Evolutionary conservation across 2,797 vertebrate species (phyloP).

Genomic region (Tauraco hartlaubi): DNA sequence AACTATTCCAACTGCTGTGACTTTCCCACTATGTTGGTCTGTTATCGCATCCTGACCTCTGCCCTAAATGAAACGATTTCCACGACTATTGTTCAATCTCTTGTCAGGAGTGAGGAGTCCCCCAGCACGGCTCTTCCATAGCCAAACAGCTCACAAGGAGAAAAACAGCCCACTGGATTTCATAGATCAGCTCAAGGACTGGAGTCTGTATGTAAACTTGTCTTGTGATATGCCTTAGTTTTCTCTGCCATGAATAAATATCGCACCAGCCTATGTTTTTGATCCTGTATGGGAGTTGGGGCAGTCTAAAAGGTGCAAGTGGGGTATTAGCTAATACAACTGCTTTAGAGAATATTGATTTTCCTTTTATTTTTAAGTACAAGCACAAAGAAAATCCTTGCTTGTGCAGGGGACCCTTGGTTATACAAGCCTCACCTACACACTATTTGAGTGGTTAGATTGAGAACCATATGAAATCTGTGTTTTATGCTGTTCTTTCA

Average conservation of each 20-base stretch:
- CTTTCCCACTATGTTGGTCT: background rate
- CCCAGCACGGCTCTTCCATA: background rate
- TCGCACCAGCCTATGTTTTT: background rate
- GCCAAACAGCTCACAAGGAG: background rate
- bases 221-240: background rate
- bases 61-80: background rate
- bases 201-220: background rate
- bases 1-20: background rate
- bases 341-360: background rate
- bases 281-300: background rate
- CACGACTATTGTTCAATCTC: background rate
- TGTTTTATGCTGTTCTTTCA: background rate
- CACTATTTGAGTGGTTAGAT: background rate
- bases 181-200: background rate
- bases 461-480: background rate
- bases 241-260: background rate
- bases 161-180: background rate
- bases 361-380: background rate
- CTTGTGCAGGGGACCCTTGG: background rate
- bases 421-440: background rate
- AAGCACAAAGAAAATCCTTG: background rate
- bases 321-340: background rate
- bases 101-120: background rate
- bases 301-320: background rate
- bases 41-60: background rate